These are phyloP conservation scores for Megamerina dolium DNA, from an alignment of 2,888 invertebrate genomes.

Conservation along the genomic window DNA sequence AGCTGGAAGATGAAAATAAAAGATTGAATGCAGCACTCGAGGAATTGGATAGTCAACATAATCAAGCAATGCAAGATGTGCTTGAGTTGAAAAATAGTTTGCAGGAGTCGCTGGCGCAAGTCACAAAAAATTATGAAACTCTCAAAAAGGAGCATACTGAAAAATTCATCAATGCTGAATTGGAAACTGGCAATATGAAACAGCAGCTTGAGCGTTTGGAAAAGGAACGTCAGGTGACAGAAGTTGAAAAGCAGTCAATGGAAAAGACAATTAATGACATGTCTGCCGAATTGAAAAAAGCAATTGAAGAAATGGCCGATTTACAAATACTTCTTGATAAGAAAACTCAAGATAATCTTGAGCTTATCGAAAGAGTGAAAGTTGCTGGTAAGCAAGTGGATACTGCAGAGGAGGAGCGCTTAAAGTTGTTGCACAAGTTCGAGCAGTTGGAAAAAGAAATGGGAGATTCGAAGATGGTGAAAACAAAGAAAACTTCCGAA, in stretches of 20 bases:
- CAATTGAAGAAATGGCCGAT: constrained; percentile 31
- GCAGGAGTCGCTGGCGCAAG: constrained; percentile 52
- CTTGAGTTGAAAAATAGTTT: constrained; percentile 54
- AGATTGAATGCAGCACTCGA: constrained; percentile 56
- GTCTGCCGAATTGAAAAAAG: constrained; percentile 32
- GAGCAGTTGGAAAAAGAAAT: constrained; percentile 29
- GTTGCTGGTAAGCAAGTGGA: constrained; percentile 23
- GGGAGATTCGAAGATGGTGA: constrained; percentile 29
- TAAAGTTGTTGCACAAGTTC: constrained; percentile 30
- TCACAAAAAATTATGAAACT: constrained; percentile 48
- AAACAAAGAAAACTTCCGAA: constrained; percentile 40
- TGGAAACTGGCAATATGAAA: constrained; percentile 29
- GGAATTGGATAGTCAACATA: constrained; percentile 69
- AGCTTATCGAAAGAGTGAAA: constrained; percentile 37
- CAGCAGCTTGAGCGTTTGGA: constrained; percentile 28
- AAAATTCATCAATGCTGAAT: constrained; percentile 32
- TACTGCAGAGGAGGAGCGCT: constrained; percentile 34
- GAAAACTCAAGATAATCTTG: constrained; percentile 33
- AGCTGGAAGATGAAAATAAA: constrained; percentile 48
- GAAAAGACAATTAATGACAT: constrained; percentile 32
- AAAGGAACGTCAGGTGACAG: constrained; percentile 19
- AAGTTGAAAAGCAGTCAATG: constrained; percentile 26
- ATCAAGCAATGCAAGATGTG: constrained; percentile 60
- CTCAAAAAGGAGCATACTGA: constrained; percentile 30
- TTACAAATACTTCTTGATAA: constrained; percentile 37